A percentile compares a stretch with the other conserved stretches of the same genome.
These are phyloP conservation scores for Amphipyra tragopoginis DNA, from an alignment of 2,888 invertebrate genomes.

Conservation along the genomic window DNA sequence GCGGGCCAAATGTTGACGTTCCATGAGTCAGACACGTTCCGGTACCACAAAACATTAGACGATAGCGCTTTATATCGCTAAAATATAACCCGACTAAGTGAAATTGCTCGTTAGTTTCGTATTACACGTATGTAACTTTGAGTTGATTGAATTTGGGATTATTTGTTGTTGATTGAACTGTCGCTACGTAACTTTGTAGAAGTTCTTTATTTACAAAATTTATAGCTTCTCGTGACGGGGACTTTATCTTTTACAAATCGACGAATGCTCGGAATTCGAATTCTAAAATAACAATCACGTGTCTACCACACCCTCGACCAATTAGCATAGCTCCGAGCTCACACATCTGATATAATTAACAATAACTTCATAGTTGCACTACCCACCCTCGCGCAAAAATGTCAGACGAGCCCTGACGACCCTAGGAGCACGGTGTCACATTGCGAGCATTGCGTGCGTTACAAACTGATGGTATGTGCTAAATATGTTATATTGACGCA, in stretches of 20 bases:
- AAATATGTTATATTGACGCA: constrained; percentile 6
- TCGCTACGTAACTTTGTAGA: too few relatives aligned
- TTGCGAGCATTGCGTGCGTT: constrained; percentile 21
- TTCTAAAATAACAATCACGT: constrained; percentile 6
- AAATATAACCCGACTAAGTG: too few relatives aligned
- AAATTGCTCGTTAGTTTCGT: too few relatives aligned
- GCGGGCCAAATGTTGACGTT: too few relatives aligned
- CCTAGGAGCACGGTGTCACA: constrained; percentile 22
- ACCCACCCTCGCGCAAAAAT: constrained; percentile 43
- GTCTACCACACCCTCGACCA: neutral
- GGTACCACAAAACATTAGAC: too few relatives aligned
- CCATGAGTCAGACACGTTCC: too few relatives aligned
- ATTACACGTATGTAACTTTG: too few relatives aligned
- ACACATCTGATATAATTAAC: constrained; percentile 34
- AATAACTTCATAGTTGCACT: constrained; percentile 39
- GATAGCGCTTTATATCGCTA: too few relatives aligned
- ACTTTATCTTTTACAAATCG: neutral
- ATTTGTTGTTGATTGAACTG: too few relatives aligned
- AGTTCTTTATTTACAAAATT: too few relatives aligned
- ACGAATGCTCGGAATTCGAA: neutral
- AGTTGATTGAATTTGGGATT: too few relatives aligned
- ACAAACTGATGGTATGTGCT: neutral
- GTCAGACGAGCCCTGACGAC: neutral
- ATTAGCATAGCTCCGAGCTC: constrained; percentile 27
- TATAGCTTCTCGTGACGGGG: too few relatives aligned